These are phyloP conservation scores for Oreotrochilus melanogaster DNA, from an alignment of 2,113 vertebrate species.

Conservation along the genomic window DNA sequence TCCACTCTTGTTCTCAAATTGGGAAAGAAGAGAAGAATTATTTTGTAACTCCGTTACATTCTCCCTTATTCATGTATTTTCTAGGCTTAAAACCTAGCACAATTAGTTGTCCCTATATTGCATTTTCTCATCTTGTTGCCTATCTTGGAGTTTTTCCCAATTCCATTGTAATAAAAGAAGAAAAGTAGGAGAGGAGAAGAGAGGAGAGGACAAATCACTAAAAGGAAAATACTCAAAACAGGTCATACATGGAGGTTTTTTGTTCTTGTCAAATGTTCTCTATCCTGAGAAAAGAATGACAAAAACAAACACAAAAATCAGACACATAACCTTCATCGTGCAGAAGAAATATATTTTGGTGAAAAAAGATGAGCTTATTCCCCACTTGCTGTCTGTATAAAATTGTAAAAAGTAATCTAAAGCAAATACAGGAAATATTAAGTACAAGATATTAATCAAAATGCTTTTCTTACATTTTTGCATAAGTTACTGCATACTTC, in stretches of 20 bases:
- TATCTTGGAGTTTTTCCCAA: not conserved
- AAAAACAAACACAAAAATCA: not conserved
- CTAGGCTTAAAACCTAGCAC: not conserved
- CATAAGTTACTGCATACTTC: slow-evolving; percentile 27
- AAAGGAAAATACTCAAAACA: not conserved
- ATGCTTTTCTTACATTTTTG: not conserved
- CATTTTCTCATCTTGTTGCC: not conserved
- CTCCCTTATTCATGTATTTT: not conserved
- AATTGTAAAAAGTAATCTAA: not conserved
- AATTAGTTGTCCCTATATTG: not conserved
- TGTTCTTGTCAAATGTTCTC: not conserved
- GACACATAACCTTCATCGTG: not conserved
- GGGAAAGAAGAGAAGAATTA: not conserved
- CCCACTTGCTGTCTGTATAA: not conserved
- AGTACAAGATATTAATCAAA: slow-evolving; percentile 8
- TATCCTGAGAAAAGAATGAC: not conserved
- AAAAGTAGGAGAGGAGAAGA: not conserved
- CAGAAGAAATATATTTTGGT: not conserved
- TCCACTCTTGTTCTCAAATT: not conserved
- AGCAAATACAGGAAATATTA: slow-evolving; percentile 26
- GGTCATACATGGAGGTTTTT: accelerated
- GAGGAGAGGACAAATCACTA: no score
- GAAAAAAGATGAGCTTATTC: not conserved
- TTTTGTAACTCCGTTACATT: not conserved
- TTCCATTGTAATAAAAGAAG: not conserved